A percentile compares a stretch with the other conserved stretches of the same genome.
Evolutionary conservation across 2,888 invertebrate genomes (phyloP).

Genomic region (Opisthograptis luteolata): DNA sequence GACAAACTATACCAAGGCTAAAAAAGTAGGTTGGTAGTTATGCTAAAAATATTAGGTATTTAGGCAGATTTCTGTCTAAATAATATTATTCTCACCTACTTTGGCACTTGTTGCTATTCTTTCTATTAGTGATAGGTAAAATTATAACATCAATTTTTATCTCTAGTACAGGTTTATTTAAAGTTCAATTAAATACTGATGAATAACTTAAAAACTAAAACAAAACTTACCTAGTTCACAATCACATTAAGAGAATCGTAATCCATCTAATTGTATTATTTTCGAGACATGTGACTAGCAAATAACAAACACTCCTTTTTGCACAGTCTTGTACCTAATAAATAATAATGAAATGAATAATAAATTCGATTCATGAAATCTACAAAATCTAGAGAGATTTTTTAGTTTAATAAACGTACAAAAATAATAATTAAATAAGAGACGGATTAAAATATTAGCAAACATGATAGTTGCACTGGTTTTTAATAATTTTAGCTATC

Average conservation of each 20-base stretch:
- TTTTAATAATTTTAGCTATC: conserved; percentile 48
- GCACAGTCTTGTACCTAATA: background rate
- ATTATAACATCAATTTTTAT: no score
- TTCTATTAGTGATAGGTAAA: no score
- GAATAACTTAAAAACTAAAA: conserved; percentile 42
- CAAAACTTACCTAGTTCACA: conserved; percentile 33
- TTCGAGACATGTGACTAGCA: conserved; percentile 50
- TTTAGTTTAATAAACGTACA: conserved; percentile 24
- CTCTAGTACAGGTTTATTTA: conserved; percentile 20
- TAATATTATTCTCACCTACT: no score
- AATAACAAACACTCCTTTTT: conserved; percentile 24
- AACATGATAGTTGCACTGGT: background rate
- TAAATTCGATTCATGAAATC: conserved; percentile 41
- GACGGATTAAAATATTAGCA: conserved; percentile 22
- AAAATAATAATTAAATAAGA: conserved; percentile 22
- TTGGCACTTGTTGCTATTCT: no score
- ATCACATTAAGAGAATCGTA: background rate
- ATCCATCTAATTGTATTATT: conserved; percentile 8
- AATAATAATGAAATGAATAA: conserved; percentile 30
- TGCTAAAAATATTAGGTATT: background rate
- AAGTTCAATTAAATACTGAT: conserved; percentile 52
- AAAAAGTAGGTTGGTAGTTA: background rate
- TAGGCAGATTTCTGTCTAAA: no score
- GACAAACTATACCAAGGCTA: conserved; percentile 20
- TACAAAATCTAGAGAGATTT: conserved; percentile 41